phyloP scores from a whole-genome alignment of 2,113 vertebrate genomes.

The Anarhynchus alexandrinus region DNA sequence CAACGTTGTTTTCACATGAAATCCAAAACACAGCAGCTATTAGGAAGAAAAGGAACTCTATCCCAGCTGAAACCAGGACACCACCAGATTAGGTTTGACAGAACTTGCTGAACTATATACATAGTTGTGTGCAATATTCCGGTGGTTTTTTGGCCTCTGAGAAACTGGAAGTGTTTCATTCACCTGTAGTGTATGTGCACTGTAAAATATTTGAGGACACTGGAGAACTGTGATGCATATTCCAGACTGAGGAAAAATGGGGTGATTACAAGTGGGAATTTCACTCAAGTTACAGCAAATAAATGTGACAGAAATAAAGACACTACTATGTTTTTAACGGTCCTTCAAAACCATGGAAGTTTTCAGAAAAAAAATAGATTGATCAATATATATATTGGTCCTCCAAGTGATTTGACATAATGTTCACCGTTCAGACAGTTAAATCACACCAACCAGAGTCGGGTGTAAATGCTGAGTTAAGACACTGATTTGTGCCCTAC shows the following conservation, averaged over 20 bases:
- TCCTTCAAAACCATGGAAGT: no score
- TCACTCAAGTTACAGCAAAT: background rate
- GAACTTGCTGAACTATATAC: background rate
- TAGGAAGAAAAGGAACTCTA: background rate
- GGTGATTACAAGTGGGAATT: background rate
- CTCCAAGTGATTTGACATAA: background rate
- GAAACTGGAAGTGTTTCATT: background rate
- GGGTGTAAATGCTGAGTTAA: background rate
- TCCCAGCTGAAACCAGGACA: background rate
- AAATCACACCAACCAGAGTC: background rate
- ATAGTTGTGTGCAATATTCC: background rate
- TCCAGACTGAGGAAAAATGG: background rate
- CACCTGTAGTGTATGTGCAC: background rate
- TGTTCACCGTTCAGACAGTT: background rate
- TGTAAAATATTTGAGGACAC: background rate
- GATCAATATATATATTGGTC: background rate
- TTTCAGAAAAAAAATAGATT: no score
- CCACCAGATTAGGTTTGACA: background rate
- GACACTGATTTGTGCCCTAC: background rate
- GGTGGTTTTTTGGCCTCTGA: background rate
- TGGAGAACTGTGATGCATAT: background rate
- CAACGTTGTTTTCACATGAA: background rate
- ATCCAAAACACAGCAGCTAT: background rate
- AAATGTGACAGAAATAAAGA: background rate
- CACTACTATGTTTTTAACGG: background rate